These are phyloP conservation scores for Gasteruption jaculator DNA, from an alignment of 2,888 invertebrate genomes.

Conservation along the genomic window DNA sequence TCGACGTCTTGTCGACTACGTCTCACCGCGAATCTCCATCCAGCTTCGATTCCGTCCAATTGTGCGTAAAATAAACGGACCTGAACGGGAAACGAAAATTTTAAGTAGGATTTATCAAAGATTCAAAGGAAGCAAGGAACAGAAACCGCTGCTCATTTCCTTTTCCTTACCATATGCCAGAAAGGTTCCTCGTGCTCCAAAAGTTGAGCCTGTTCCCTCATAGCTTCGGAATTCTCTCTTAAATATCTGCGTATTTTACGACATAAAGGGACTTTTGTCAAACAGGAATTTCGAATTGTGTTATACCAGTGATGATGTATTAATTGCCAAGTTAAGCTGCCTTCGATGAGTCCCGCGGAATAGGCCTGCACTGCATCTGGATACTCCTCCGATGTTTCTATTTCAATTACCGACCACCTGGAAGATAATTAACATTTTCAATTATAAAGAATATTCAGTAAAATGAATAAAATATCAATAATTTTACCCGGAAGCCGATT, in stretches of 20 bases:
- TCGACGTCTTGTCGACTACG: slow-evolving; percentile 62
- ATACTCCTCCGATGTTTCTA: slow-evolving; percentile 70
- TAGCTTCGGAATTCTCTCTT: slow-evolving; percentile 60
- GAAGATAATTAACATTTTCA: no score
- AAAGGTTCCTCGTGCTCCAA: slow-evolving; percentile 59
- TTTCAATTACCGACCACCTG: slow-evolving; percentile 79
- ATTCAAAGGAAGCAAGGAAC: neutral
- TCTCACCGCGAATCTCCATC: slow-evolving; percentile 67
- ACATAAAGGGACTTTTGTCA: slow-evolving; percentile 52
- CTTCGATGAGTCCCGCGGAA: slow-evolving; percentile 82
- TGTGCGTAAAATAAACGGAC: slow-evolving; percentile 74
- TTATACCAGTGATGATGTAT: slow-evolving; percentile 79
- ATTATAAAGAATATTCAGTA: no score
- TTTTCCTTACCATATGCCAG: slow-evolving; percentile 71
- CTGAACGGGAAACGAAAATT: slow-evolving; percentile 41
- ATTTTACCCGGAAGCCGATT: no score
- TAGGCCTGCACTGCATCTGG: slow-evolving; percentile 80
- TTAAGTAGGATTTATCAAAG: neutral
- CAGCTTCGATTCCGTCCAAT: slow-evolving; percentile 71
- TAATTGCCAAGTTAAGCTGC: slow-evolving; percentile 73
- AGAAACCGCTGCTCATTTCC: neutral
- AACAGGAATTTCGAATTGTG: slow-evolving; percentile 54
- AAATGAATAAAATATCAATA: no score
- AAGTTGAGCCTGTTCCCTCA: slow-evolving; percentile 58
- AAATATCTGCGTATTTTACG: slow-evolving; percentile 63